Percentiles rank a stretch among this genome's conserved stretches.
Evolutionary conservation across 2,797 vertebrate genomes (phyloP).

Genomic region (Pogonophryne albipinna): DNA sequence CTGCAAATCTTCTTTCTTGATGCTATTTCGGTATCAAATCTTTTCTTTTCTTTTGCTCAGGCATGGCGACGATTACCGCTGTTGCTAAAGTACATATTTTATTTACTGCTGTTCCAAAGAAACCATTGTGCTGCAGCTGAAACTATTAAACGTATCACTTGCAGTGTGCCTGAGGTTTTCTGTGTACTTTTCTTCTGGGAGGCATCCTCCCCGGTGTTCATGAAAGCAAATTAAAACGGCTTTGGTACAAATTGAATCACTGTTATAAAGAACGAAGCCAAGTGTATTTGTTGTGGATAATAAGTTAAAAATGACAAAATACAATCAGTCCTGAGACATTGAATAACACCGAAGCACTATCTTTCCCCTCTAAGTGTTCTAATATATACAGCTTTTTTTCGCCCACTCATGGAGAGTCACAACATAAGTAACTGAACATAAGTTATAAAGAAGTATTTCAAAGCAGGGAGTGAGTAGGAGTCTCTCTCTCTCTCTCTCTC

Average conservation of each 20-base stretch:
- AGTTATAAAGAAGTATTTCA: conserved; percentile 50
- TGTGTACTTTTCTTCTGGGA: not conserved
- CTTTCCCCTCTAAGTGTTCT: conserved; percentile 40
- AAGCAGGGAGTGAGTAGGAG: too few species aligned
- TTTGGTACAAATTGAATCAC: conserved; percentile 44
- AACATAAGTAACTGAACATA: too few species aligned
- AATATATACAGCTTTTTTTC: conserved; percentile 31
- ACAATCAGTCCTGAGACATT: not conserved
- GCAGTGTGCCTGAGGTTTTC: conserved; percentile 16
- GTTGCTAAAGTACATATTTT: conserved; percentile 16
- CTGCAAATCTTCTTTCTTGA: not conserved
- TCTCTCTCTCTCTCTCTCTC: conserved; percentile 10
- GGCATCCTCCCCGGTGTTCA: conserved; percentile 46
- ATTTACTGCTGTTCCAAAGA: conserved; percentile 33
- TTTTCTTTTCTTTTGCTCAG: conserved; percentile 16
- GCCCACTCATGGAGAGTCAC: conserved; percentile 32
- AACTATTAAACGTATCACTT: conserved; percentile 42
- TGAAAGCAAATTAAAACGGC: conserved; percentile 41
- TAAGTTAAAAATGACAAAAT: conserved; percentile 38
- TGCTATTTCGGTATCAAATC: not conserved
- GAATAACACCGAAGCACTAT: conserved; percentile 8
- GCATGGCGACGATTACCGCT: conserved; percentile 21
- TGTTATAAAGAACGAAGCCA: conserved; percentile 32
- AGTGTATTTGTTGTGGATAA: conserved; percentile 36
- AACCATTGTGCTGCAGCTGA: conserved; percentile 44